Percentiles rank a stretch among this genome's conserved stretches.
These are phyloP conservation scores for Tragelaphus buxtoni DNA, from an alignment of 2,113 vertebrate species.

Conservation along the genomic window DNA sequence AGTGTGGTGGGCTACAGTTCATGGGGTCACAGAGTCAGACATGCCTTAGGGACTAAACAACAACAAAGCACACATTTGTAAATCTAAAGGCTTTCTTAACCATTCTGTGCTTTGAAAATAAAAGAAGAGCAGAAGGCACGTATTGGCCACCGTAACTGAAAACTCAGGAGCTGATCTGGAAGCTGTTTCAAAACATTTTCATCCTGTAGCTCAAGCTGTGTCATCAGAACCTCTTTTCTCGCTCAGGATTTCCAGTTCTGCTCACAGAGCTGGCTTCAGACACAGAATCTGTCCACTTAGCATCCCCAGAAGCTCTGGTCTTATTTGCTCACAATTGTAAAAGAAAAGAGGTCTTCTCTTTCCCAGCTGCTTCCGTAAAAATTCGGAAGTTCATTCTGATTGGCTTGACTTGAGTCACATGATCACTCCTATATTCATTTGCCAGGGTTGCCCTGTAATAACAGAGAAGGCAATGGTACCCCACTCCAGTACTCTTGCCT, in stretches of 20 bases:
- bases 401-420: not conserved
- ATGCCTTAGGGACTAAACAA: not conserved
- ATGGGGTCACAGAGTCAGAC: not conserved
- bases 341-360: not conserved
- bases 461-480: not conserved
- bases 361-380: not conserved
- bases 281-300: not conserved
- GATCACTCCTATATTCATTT: not conserved
- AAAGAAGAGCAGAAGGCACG: not conserved
- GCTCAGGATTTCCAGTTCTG: not conserved
- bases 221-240: not conserved
- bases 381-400: not conserved
- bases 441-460: rapidly evolving
- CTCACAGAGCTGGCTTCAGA: not conserved
- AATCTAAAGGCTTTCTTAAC: not conserved
- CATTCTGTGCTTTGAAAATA: not conserved
- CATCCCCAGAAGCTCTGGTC: not conserved
- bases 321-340: not conserved
- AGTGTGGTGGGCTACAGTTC: not conserved
- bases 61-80: not conserved
- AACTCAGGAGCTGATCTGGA: not conserved
- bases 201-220: not conserved
- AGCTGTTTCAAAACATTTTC: not conserved
- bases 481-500: too few relatives aligned
- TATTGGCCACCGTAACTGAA: not conserved